phyloP scores from a whole-genome alignment of 2,888 invertebrate species.

The Eucriotettix oculatus region DNA sequence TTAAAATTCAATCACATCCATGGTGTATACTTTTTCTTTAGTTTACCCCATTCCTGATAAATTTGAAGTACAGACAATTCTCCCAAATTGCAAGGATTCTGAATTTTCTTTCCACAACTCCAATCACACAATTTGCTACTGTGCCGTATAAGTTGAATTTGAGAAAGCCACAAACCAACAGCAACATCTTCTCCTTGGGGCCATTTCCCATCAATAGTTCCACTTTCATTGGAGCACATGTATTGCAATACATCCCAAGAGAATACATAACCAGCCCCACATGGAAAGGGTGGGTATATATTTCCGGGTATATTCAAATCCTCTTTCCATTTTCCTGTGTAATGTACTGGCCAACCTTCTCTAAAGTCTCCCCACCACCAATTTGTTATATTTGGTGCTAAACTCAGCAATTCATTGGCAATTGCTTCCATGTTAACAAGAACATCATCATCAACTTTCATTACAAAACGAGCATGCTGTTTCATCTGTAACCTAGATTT shows the following conservation, averaged over 20 bases:
- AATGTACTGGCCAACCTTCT: conserved; percentile 15
- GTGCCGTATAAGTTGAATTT: no score
- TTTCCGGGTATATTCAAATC: conserved; percentile 9
- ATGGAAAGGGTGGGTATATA: conserved; percentile 18
- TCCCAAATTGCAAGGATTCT: no score
- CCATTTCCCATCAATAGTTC: no score
- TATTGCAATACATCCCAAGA: neutral
- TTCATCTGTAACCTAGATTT: conserved; percentile 13
- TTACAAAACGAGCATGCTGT: conserved; percentile 12
- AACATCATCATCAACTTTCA: conserved; percentile 19
- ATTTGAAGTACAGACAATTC: no score
- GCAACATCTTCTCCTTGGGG: no score
- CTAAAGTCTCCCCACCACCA: conserved; percentile 18
- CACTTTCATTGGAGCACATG: no score
- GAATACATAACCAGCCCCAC: conserved; percentile 18
- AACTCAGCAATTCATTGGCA: conserved; percentile 8
- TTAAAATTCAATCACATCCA: no score
- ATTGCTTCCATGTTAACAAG: conserved; percentile 15
- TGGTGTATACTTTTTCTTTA: no score
- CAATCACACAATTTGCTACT: no score
- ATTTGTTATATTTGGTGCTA: neutral
- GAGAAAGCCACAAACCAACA: no score
- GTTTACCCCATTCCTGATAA: no score
- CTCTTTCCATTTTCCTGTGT: conserved; percentile 18
- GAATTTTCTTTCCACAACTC: no score